A percentile compares a stretch with the other conserved stretches of the same genome.
These are phyloP conservation scores for Nudaria mundana DNA, from an alignment of 2,888 invertebrate species.

Conservation along the genomic window DNA sequence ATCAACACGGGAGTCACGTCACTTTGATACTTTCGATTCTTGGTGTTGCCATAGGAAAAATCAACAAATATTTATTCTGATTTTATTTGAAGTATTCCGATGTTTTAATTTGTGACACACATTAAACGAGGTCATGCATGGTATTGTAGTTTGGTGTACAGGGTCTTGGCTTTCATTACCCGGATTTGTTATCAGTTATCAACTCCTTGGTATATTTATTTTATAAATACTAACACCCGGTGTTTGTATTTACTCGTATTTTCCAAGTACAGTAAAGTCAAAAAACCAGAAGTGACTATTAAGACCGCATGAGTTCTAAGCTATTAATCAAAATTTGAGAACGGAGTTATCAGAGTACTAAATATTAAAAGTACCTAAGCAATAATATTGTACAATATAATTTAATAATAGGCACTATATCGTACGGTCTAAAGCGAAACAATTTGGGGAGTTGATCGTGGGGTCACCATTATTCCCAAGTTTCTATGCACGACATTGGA, in stretches of 20 bases:
- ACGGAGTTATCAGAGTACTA: conserved; percentile 19
- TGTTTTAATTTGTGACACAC: too few species aligned
- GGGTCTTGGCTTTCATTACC: too few species aligned
- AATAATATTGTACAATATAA: too few species aligned
- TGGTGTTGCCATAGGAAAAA: background rate
- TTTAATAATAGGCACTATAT: conserved; percentile 9
- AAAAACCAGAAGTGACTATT: too few species aligned
- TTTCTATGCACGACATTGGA: conserved; percentile 32
- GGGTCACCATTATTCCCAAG: conserved; percentile 27
- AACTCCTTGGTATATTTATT: too few species aligned
- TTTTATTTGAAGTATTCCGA: background rate
- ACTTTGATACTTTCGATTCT: background rate
- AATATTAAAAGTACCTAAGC: too few species aligned
- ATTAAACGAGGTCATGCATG: too few species aligned
- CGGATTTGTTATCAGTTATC: too few species aligned
- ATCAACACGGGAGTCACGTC: background rate
- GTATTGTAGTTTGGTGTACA: too few species aligned
- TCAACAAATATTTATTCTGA: background rate
- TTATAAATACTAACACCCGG: too few species aligned
- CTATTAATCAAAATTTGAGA: conserved; percentile 1
- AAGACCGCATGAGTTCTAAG: background rate
- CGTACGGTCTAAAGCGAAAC: conserved; percentile 21
- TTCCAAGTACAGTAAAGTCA: too few species aligned
- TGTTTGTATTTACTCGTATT: too few species aligned
- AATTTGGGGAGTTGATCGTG: conserved; percentile 24